These are phyloP conservation scores for Spea hammondii DNA, from an alignment of 2,797 vertebrate genomes.

Conservation along the genomic window DNA sequence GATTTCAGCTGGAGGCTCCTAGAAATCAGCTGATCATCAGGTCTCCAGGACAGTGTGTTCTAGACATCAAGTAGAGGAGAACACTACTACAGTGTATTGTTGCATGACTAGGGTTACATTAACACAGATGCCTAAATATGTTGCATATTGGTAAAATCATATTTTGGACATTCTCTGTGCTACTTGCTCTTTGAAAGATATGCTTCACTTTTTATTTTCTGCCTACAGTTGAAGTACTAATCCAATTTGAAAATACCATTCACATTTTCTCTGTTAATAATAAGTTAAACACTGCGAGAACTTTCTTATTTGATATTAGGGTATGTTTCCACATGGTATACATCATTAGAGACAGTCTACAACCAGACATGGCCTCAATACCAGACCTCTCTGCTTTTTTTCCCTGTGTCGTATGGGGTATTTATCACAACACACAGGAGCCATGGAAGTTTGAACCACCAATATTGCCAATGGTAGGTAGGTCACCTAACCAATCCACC, in stretches of 20 bases:
- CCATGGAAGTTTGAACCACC: too few relatives aligned
- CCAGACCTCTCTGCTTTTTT: conserved; percentile 46
- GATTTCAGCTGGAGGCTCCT: too few relatives aligned
- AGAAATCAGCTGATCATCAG: too few relatives aligned
- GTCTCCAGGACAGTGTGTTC: too few relatives aligned
- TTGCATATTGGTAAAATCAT: background rate
- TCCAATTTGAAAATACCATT: conserved; percentile 51
- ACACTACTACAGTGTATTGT: background rate
- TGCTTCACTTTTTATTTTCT: conserved; percentile 32
- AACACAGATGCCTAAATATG: background rate
- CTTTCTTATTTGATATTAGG: conserved; percentile 46
- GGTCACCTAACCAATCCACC: too few relatives aligned
- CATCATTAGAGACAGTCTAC: conserved; percentile 48
- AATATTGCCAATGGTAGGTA: too few relatives aligned
- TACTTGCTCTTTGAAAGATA: conserved; percentile 24
- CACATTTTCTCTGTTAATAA: conserved; percentile 52
- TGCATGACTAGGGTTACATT: conserved; percentile 1
- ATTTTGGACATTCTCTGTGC: conserved; percentile 20
- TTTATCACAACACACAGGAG: too few relatives aligned
- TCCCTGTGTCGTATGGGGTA: too few relatives aligned
- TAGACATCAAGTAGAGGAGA: conserved; percentile 4
- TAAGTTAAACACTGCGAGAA: conserved; percentile 50
- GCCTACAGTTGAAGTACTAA: conserved; percentile 35
- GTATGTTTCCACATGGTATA: conserved; percentile 49
- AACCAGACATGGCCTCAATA: conserved; percentile 50